Conservation (phyloP, 1,140 invertebrate genomes). For the Streblospio benedicti region DNA sequence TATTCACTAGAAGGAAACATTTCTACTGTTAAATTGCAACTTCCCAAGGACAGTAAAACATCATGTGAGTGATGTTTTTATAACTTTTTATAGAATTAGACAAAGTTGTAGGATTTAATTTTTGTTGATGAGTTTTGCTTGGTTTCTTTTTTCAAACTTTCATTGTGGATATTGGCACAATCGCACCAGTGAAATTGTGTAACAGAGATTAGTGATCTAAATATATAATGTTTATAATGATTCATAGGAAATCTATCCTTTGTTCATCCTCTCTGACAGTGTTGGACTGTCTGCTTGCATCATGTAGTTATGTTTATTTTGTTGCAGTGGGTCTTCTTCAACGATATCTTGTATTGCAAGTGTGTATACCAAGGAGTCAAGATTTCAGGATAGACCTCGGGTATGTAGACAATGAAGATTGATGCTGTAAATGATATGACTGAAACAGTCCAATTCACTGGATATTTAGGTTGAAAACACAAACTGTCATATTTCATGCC, state of each 20-base stretch:
- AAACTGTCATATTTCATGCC: neutral
- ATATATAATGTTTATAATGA: neutral
- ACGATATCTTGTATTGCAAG: constrained; percentile 34
- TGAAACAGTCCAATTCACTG: neutral
- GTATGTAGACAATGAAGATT: constrained; percentile 22
- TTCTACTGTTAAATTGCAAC: constrained; percentile 35
- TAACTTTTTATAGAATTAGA: too few relatives aligned
- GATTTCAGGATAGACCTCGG: constrained; percentile 38
- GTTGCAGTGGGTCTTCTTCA: constrained; percentile 35
- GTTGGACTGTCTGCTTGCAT: neutral
- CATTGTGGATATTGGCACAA: neutral
- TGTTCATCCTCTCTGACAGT: neutral
- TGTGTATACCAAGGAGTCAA: constrained; percentile 31
- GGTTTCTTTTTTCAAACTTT: neutral
- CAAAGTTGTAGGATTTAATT: neutral
- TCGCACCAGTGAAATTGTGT: neutral
- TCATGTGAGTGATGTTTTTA: constrained; percentile 13
- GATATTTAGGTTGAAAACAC: neutral
- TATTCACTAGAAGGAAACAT: constrained; percentile 35
- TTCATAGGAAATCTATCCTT: neutral
- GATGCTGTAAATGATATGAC: neutral
- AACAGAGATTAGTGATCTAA: neutral
- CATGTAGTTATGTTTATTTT: neutral
- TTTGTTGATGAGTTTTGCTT: neutral
- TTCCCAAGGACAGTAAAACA: constrained; percentile 35